A percentile compares a stretch with the other conserved stretches of the same genome.
These are phyloP conservation scores for Oreotrochilus melanogaster DNA, from an alignment of 2,113 vertebrate species.

Conservation along the genomic window DNA sequence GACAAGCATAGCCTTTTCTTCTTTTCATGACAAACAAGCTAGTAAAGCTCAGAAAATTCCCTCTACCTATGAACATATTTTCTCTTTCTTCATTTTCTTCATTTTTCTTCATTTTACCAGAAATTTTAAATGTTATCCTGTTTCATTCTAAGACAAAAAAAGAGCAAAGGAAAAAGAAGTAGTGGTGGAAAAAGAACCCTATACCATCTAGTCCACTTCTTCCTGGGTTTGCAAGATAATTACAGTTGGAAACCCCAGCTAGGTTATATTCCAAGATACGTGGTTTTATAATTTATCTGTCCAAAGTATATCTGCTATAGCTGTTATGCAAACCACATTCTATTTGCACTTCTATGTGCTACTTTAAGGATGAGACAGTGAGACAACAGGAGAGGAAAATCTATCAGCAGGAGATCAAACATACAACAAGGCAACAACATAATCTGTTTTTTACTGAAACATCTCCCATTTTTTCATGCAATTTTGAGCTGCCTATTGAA, in stretches of 20 bases:
- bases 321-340: background rate
- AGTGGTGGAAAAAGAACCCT: background rate
- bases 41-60: background rate
- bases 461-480: background rate
- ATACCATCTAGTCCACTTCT: background rate
- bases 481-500: background rate
- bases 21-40: background rate
- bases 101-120: background rate
- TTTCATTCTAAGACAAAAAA: background rate
- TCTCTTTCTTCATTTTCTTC: background rate
- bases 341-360: background rate
- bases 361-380: background rate
- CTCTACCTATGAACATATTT: background rate
- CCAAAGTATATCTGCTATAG: background rate
- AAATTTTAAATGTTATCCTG: background rate
- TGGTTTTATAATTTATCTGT: conserved; percentile 26
- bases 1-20: background rate
- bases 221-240: background rate
- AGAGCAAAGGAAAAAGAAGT: background rate
- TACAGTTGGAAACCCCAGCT: background rate
- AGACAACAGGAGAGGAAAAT: background rate
- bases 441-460: background rate
- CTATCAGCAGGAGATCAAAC: background rate
- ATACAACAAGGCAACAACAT: background rate
- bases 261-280: background rate